Evolutionary conservation across 1,140 invertebrate genomes (phyloP).

Genomic region (Mactra quadrangularis): DNA sequence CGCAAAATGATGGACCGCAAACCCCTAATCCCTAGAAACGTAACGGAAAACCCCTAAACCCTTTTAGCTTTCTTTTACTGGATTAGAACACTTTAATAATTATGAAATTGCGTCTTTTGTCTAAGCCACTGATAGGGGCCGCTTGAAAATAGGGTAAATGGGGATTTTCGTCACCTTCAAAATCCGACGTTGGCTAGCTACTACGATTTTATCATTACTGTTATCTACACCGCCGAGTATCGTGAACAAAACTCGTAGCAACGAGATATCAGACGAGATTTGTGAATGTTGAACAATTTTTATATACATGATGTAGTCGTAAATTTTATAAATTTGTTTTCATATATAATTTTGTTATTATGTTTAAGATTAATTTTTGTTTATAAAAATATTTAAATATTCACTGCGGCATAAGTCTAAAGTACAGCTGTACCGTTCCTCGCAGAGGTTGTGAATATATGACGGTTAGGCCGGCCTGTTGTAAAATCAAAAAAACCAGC

Average conservation of each 20-base stretch:
- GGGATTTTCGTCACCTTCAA: constrained; percentile 58
- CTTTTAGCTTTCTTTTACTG: constrained; percentile 6
- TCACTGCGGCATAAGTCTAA: too few relatives aligned
- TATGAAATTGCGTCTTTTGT: constrained; percentile 52
- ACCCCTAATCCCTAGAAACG: not conserved
- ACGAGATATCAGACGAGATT: constrained; percentile 34
- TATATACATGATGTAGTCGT: too few relatives aligned
- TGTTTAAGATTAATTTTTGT: too few relatives aligned
- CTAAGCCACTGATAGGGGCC: constrained; percentile 54
- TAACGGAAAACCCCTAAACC: constrained; percentile 55
- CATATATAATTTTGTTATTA: too few relatives aligned
- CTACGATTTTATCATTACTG: constrained; percentile 31
- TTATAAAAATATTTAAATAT: too few relatives aligned
- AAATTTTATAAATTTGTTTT: too few relatives aligned
- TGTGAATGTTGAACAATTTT: not conserved
- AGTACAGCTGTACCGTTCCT: too few relatives aligned
- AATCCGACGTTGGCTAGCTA: constrained; percentile 54
- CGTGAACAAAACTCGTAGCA: constrained; percentile 27
- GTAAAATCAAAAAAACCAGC: too few relatives aligned
- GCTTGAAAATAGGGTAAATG: constrained; percentile 49
- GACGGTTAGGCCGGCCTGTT: too few relatives aligned
- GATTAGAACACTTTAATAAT: constrained; percentile 63
- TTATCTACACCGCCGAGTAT: constrained; percentile 47
- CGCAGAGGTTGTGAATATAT: too few relatives aligned
- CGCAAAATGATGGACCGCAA: too few relatives aligned